Percentiles rank a stretch among this genome's conserved stretches.
phyloP scores from a whole-genome alignment of 2,797 vertebrate genomes.

The Ciconia nigra region DNA sequence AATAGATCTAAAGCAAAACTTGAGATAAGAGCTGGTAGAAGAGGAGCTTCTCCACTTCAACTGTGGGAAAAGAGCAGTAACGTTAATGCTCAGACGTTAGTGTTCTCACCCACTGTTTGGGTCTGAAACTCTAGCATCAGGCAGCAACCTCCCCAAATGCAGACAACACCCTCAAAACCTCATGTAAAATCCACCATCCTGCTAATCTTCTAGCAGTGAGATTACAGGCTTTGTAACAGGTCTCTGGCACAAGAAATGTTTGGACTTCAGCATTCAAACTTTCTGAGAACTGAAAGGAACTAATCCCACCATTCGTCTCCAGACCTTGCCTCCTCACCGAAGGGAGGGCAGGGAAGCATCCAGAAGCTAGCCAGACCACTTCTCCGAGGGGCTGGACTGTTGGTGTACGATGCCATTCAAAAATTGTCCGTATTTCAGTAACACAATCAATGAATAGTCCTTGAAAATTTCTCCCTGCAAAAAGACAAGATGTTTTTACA shows the following conservation, averaged over 20 bases:
- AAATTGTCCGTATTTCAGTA: neutral
- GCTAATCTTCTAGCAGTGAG: neutral
- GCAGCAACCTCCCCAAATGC: neutral
- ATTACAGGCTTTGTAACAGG: neutral
- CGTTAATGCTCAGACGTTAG: neutral
- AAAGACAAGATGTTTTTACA: neutral
- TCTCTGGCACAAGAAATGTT: conserved; percentile 41
- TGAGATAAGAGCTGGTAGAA: neutral
- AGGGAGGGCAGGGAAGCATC: neutral
- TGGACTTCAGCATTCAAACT: conserved; percentile 43
- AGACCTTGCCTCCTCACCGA: neutral
- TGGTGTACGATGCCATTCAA: neutral
- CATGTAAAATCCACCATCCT: neutral
- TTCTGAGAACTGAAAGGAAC: neutral
- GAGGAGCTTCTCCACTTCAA: neutral
- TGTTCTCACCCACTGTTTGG: neutral
- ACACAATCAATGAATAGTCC: neutral
- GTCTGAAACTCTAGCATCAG: neutral
- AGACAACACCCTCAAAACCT: neutral
- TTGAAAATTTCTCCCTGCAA: conserved; percentile 13
- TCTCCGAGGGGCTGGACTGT: neutral
- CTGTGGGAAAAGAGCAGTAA: neutral
- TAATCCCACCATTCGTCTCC: neutral
- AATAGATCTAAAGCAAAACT: neutral
- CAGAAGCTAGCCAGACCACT: neutral